Base-by-base conservation (phyloP, 35 echinoderm and acorn worm species). In the Hemicentrotus pulcherrimus region DNA sequence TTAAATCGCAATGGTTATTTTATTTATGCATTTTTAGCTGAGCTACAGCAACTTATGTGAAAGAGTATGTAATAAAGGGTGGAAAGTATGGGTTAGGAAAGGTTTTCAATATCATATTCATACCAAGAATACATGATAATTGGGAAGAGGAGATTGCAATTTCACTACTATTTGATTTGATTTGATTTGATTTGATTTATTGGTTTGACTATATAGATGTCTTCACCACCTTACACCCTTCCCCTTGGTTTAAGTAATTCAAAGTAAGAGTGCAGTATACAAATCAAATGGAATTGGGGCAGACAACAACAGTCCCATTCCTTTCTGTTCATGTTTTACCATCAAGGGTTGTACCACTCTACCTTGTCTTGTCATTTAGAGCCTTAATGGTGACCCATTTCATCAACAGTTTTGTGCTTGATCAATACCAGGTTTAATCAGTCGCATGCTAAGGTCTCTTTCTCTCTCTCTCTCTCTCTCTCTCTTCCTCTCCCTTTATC, bases 341-440 rank as follows among this genome's bases (percentile, higher is more conserved):
- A 78, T 78, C 65, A 78, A 18, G 24, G 22, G 7, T 22, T 78
- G 19, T 7, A 18, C 65, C 19, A 78, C 65, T 28, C 65, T 78
- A 78, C 18, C 22, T 55, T 55, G 50, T 13, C 50, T 14, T 55
- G 50, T 55, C 65, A 78, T n/a, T 22, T n/a, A 78, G 65, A n/a
- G 28, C 65, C 19, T 28, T 78, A 78, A 78, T 78, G 65, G 65
- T 78, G 65, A 78, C 65, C 65, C 65, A 78, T 78, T 78, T 78
- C 65, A 78, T 78, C 65, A 78, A 78, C 65, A n/a, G 65, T 78
- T 78, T 78, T 78, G 50, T 78, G 65, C 65, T 78, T 22, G n/a
- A 78, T 78, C 65, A 28, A 78, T 28, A 78, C 65, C 19, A 6
- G 65, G 24, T 22, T 22, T 28, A 78, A n/a, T 78, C 65, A 78